Conservation (phyloP, 2,113 vertebrate genomes). For the Pangasianodon gigas region DNA sequence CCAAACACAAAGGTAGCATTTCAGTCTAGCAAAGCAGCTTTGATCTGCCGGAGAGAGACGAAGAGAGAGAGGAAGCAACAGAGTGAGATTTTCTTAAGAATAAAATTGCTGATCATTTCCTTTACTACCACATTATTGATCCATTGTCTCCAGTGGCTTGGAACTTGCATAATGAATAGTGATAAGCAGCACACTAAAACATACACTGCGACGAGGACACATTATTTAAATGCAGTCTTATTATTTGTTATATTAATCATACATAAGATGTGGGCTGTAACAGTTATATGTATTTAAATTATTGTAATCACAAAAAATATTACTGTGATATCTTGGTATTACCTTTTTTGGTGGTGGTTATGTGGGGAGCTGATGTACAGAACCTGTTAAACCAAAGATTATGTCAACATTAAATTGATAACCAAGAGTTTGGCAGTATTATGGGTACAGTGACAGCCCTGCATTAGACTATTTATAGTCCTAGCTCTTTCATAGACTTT, state of each 20-base stretch:
- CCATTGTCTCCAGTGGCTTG: not conserved
- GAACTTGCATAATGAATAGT: not conserved
- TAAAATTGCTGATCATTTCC: slow-evolving; percentile 29
- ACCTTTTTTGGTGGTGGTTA: not conserved
- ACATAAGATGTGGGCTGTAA: not conserved
- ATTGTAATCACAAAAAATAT: not conserved
- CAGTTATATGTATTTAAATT: not conserved
- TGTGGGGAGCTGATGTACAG: not conserved
- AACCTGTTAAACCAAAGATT: not conserved
- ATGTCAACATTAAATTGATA: not conserved
- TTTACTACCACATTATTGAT: slow-evolving; percentile 12
- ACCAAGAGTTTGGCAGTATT: not conserved
- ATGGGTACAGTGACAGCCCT: not conserved
- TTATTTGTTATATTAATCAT: not conserved
- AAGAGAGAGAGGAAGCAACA: slow-evolving; percentile 5
- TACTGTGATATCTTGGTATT: not conserved
- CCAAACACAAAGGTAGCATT: slow-evolving; percentile 3
- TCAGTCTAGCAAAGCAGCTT: not conserved
- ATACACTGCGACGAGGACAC: not conserved
- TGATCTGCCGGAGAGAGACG: slow-evolving; percentile 29
- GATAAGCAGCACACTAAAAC: not conserved
- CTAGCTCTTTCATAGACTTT: not conserved
- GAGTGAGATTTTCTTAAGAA: not conserved
- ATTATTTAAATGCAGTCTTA: not conserved
- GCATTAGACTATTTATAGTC: not conserved